These are phyloP conservation scores for Cinclus mexicanus DNA, from an alignment of 2,113 vertebrate species.

Conservation along the genomic window DNA sequence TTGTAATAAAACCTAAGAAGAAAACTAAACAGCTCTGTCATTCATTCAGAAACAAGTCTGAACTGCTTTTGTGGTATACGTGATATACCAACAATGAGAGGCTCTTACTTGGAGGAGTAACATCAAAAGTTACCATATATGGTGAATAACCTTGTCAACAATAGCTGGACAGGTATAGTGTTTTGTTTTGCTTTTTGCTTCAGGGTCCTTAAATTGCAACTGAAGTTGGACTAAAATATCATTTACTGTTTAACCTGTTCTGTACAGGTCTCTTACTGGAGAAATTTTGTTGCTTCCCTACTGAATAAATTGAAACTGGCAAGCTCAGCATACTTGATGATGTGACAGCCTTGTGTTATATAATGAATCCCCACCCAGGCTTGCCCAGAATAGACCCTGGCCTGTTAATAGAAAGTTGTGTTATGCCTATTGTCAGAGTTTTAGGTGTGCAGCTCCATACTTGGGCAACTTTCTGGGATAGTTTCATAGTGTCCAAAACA, in stretches of 20 bases:
- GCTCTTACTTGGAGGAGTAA: not conserved
- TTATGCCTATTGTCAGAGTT: not conserved
- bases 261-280: not conserved
- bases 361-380: not conserved
- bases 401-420: not conserved
- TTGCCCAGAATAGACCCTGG: not conserved
- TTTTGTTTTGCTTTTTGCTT: not conserved
- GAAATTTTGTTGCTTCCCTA: not conserved
- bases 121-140: not conserved
- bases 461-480: not conserved
- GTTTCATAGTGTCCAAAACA: not conserved
- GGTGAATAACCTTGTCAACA: not conserved
- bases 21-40: not conserved
- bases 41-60: not conserved
- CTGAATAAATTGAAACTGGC: not conserved
- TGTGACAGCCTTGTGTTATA: not conserved
- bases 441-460: not conserved
- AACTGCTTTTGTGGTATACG: not conserved
- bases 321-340: not conserved
- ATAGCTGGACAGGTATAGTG: not conserved
- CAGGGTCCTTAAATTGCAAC: not conserved
- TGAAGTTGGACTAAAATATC: not conserved
- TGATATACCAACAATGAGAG: accelerated
- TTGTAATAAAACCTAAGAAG: not conserved
- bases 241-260: not conserved